Evolutionary conservation across 2,888 invertebrate species (phyloP), one percentile per base, ranked within the genome.

Genomic region (Ochropleura leucogaster): DNA sequence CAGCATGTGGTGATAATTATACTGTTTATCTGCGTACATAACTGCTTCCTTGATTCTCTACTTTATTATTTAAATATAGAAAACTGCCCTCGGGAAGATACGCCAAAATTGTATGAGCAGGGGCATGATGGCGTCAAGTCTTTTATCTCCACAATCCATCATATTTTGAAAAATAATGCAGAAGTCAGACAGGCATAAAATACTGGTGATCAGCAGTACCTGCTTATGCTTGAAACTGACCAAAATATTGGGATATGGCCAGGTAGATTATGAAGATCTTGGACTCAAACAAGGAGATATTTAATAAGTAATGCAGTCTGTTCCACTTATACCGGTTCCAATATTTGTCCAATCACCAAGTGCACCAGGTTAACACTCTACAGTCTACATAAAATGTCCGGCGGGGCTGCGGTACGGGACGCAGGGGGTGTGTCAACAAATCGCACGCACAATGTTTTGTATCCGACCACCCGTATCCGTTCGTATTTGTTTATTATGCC

Each of bases 391-490:
- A 9, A 82, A 85, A 89, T 85, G 84, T 83, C 79, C 81, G 87
- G 74, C 77, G 69, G 76, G 82, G 77, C 77, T 82, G 85, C 89
- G 88, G 74, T 67, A 85, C 85, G 85, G 85, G 84, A 86, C 69
- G 81, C 85, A 86, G 84, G 84, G 87, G 80, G 82, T 88, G 87
- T 94, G 94, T 94, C 94, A 94, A 95, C 95, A 94, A 93, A 94
- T 93, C 92, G 93, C 87, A 84, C 89, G 85, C 90, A 87, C 86
- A 86, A 86, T 89, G 92, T 93, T 92, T 90, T 89, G 89, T 89
- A 80, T 74, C 85, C 94, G 95, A 93, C 95, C 95, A 94, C 95
- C 95, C 95, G 94, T 94, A 93, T 94, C 90, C 89, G 89, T 88
- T 85, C 85, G 85, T 90, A 90, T 93, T 92, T 95, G 94, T 95